phyloP scores from a whole-genome alignment of 2,113 vertebrate genomes.

The Corydoras sp. region DNA sequence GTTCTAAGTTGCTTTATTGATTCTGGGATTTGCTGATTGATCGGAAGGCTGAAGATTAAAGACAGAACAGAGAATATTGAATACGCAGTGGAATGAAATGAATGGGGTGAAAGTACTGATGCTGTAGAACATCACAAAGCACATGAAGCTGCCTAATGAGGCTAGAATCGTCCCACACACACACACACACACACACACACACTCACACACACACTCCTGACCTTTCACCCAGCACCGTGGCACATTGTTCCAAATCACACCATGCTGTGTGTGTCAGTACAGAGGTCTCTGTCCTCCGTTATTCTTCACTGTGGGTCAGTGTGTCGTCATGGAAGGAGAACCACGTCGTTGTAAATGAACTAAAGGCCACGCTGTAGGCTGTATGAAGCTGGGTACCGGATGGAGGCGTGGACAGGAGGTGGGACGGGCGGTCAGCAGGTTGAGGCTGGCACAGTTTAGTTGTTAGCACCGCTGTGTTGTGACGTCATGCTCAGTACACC shows the following conservation, averaged over 20 bases:
- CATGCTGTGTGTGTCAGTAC: no score
- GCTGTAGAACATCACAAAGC: constrained; percentile 26
- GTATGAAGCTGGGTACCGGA: not conserved
- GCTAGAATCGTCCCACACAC: constrained; percentile 41
- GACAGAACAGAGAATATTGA: no score
- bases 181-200: not conserved
- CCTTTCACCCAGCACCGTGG: no score
- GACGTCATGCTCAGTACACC: not conserved
- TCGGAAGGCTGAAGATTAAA: no score
- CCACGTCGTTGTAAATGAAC: not conserved
- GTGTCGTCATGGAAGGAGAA: not conserved
- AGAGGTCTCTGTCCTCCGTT: no score
- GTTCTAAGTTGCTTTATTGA: no score
- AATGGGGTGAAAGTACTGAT: constrained; percentile 1
- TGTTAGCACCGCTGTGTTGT: constrained; percentile 27
- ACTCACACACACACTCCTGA: no score
- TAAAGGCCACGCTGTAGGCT: not conserved
- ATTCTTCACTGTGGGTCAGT: no score
- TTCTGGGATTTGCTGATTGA: no score
- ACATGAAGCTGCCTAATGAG: constrained; percentile 25
- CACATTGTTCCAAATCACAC: no score
- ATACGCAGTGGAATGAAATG: not conserved
- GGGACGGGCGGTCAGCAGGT: not conserved
- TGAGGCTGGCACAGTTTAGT: constrained; percentile 4
- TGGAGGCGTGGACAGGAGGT: no score